Conservation (phyloP, 2,797 vertebrate species). For the Oryzias dopingdopingensis region DNA sequence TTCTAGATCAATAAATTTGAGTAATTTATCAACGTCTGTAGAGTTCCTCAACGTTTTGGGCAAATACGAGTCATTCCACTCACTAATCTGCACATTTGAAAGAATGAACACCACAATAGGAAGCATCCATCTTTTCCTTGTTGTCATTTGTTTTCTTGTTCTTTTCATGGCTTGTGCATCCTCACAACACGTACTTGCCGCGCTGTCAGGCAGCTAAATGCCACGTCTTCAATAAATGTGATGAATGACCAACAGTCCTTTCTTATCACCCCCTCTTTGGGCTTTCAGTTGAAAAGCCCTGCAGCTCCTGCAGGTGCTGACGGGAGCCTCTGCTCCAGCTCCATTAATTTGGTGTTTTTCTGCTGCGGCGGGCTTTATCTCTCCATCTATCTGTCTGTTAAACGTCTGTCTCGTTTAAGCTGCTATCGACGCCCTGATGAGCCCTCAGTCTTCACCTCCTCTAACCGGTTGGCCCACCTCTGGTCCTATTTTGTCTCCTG, state of each 20-base stretch:
- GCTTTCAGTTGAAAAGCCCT: slow-evolving; percentile 31
- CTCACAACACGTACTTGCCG: slow-evolving; percentile 11
- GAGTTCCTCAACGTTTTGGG: too few relatives aligned
- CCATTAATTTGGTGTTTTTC: slow-evolving; percentile 39
- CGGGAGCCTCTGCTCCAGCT: slow-evolving; percentile 14
- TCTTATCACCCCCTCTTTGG: slow-evolving; percentile 56
- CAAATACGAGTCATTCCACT: too few relatives aligned
- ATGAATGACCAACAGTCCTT: slow-evolving; percentile 35
- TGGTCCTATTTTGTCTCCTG: slow-evolving; percentile 21
- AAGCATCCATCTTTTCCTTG: not conserved
- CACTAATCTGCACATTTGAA: too few relatives aligned
- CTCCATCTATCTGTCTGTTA: slow-evolving; percentile 48
- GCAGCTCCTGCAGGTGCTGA: slow-evolving; percentile 17
- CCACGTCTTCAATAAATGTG: slow-evolving; percentile 52
- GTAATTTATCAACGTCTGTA: too few relatives aligned
- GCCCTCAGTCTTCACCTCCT: slow-evolving; percentile 46
- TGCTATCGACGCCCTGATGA: slow-evolving; percentile 32
- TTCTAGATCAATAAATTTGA: too few relatives aligned
- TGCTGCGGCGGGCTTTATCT: slow-evolving; percentile 32
- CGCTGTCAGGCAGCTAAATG: slow-evolving; percentile 45
- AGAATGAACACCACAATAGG: too few relatives aligned
- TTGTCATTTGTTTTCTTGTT: not conserved
- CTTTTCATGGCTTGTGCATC: slow-evolving; percentile 14
- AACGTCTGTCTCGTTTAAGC: slow-evolving; percentile 52
- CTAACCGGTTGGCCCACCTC: slow-evolving; percentile 51